Percentiles rank a stretch among this genome's conserved stretches.
These are phyloP conservation scores for Drosophila neotestacea DNA, from an alignment of 2,888 invertebrate species.

Conservation along the genomic window DNA sequence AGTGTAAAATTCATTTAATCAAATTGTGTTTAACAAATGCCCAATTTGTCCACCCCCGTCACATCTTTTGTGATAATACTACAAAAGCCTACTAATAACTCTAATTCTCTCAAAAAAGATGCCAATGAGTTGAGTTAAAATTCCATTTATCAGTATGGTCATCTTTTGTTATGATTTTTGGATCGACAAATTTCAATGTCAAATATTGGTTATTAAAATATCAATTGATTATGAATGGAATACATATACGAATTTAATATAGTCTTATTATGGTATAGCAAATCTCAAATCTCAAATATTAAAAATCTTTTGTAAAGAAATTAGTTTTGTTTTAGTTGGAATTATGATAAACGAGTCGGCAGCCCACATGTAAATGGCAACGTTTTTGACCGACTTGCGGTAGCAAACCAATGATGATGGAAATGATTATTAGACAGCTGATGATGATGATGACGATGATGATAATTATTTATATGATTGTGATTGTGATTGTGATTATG, in stretches of 20 bases:
- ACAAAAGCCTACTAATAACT: too few species aligned
- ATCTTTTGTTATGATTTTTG: constrained; percentile 27
- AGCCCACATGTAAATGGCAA: constrained; percentile 39
- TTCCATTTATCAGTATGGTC: constrained; percentile 32
- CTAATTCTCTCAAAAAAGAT: neutral
- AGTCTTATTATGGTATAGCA: neutral
- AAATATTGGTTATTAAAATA: constrained; percentile 18
- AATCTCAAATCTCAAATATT: neutral
- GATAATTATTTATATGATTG: constrained; percentile 22
- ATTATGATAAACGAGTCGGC: constrained; percentile 50
- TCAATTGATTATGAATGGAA: constrained; percentile 21
- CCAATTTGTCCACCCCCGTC: too few species aligned
- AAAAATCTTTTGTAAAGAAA: constrained; percentile 23
- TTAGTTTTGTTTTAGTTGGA: constrained; percentile 23
- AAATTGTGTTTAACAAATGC: too few species aligned
- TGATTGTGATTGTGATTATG: constrained; percentile 17
- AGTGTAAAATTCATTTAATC: too few species aligned
- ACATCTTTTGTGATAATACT: too few species aligned
- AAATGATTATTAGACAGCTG: too few species aligned
- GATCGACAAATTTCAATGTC: constrained; percentile 20
- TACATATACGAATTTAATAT: constrained; percentile 1
- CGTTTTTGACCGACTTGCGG: constrained; percentile 54
- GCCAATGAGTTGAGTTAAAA: constrained; percentile 1
- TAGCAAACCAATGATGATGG: constrained; percentile 12
- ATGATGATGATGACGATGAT: neutral